Conservation (phyloP, 2,113 vertebrate genomes). For the Felis catus region F.catus_Fca126_mat1.0 CM031415.1:199370501-199371000, state of each 20-base stretch:
- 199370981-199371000: no score
- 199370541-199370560: neutral
- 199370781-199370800: neutral
- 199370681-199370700: rapidly evolving
- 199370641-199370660: neutral
- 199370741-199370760: rapidly evolving
- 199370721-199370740: neutral
- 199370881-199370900: no score
- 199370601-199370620: rapidly evolving
- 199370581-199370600: rapidly evolving
- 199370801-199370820: neutral
- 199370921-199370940: no score
- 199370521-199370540: no score
- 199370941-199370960: no score
- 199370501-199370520: rapidly evolving
- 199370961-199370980: no score
- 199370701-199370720: rapidly evolving
- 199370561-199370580: neutral
- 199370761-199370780: neutral
- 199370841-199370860: neutral
- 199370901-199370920: no score
- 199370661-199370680: rapidly evolving
- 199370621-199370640: neutral
- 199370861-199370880: no score
- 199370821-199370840: neutral